Evolutionary conservation across 2,888 invertebrate genomes (phyloP).

Genomic region (Tenthredo notha): DNA sequence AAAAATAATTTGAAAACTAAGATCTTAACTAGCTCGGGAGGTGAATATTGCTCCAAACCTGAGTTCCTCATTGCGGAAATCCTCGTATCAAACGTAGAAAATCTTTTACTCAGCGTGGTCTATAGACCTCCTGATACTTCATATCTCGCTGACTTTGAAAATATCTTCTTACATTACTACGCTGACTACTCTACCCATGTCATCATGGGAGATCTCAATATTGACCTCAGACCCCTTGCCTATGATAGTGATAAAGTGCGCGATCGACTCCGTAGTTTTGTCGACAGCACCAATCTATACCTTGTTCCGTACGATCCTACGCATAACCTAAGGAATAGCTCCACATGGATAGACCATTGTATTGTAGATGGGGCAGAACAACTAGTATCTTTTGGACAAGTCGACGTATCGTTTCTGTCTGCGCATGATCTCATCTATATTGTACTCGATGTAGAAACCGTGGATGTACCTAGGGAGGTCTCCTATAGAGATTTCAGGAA

Average conservation of each 20-base stretch:
- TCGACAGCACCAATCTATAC: not conserved
- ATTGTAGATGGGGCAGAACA: not conserved
- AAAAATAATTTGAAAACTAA: too few relatives aligned
- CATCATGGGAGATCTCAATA: not conserved
- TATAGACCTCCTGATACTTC: slow-evolving; percentile 1
- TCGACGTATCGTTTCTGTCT: not conserved
- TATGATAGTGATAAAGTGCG: slow-evolving; percentile 11
- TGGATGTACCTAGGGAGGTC: not conserved
- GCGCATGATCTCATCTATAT: slow-evolving; percentile 13
- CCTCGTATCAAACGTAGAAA: too few relatives aligned
- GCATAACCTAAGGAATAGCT: not conserved
- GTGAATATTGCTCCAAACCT: too few relatives aligned
- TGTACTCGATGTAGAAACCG: not conserved
- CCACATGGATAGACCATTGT: too few relatives aligned
- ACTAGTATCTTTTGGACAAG: not conserved
- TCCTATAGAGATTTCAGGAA: slow-evolving; percentile 4
- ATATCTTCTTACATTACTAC: not conserved
- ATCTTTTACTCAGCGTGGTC: not conserved
- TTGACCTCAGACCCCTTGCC: not conserved
- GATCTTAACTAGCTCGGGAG: too few relatives aligned
- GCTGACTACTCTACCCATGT: not conserved
- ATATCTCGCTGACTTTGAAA: not conserved
- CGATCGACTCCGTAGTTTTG: not conserved
- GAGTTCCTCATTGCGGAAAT: too few relatives aligned
- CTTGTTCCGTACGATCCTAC: not conserved